Conservation (phyloP, 2,113 vertebrate species). For the Phyllopteryx taeniolatus region DNA sequence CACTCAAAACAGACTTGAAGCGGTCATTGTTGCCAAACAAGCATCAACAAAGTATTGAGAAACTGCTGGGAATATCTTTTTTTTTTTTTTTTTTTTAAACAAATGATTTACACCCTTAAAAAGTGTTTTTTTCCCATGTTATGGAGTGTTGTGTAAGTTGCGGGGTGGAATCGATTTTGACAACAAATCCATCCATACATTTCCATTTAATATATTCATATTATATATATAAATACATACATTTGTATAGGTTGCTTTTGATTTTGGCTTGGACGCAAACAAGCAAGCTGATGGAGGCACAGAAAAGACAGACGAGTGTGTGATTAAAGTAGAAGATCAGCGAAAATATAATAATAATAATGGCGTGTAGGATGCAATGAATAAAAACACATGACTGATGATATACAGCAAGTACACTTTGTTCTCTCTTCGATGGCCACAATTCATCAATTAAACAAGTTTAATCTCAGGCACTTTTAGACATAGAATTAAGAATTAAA, state of each 20-base stretch:
- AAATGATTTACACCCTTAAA: neutral
- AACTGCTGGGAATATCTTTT: neutral
- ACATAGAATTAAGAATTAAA: slow-evolving; percentile 1
- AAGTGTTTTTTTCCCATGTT: no score
- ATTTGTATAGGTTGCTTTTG: slow-evolving; percentile 69
- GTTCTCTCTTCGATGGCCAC: neutral
- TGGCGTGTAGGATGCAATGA: neutral
- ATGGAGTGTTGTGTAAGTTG: no score
- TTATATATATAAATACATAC: slow-evolving; percentile 74
- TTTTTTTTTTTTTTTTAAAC: no score
- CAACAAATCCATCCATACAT: slow-evolving; percentile 15
- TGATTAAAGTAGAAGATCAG: slow-evolving; percentile 2
- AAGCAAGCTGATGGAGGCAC: slow-evolving; percentile 58
- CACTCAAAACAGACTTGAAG: no score
- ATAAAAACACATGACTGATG: neutral
- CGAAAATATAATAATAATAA: slow-evolving; percentile 1
- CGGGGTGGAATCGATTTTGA: neutral
- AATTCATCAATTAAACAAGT: slow-evolving; percentile 21
- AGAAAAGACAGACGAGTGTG: slow-evolving; percentile 28
- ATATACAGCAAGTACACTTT: neutral
- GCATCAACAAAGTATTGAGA: no score
- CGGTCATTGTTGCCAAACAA: slow-evolving; percentile 2
- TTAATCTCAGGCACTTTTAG: slow-evolving; percentile 3
- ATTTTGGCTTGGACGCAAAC: slow-evolving; percentile 69
- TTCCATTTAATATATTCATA: slow-evolving; percentile 68